Conservation (phyloP, 35 echinoderm and acorn worm genomes). For the Amphiura filiformis region DNA sequence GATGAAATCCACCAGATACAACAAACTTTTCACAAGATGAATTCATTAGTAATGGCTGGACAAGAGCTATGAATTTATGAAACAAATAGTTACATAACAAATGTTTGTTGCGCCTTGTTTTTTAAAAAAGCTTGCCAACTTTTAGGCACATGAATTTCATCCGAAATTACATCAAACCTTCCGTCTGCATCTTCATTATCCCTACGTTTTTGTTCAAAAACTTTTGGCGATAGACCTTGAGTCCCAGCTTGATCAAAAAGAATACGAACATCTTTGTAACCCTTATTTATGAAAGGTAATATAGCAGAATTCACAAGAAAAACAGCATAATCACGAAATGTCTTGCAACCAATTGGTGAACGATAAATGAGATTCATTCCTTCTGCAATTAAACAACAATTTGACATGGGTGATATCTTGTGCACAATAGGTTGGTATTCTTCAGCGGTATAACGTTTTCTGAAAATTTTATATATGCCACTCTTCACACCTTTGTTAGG, state of each 20-base stretch:
- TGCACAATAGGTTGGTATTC: neutral
- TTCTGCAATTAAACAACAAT: constrained; percentile 32
- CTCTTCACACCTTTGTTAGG: neutral
- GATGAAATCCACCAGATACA: constrained; percentile 21
- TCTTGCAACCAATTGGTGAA: constrained; percentile 10
- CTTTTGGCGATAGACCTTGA: constrained; percentile 32
- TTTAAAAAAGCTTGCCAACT: constrained; percentile 48
- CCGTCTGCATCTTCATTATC: constrained; percentile 14
- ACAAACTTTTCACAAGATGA: constrained; percentile 1
- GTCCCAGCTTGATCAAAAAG: constrained; percentile 36
- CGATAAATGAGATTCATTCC: constrained; percentile 35
- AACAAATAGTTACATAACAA: constrained; percentile 42
- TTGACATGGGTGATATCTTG: neutral
- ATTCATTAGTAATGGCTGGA: constrained; percentile 18
- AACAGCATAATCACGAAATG: constrained; percentile 41
- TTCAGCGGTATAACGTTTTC: neutral
- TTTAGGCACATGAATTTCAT: constrained; percentile 26
- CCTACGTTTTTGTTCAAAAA: neutral
- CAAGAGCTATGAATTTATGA: constrained; percentile 36
- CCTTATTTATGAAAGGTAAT: neutral
- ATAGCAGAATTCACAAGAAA: constrained; percentile 4
- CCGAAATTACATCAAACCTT: neutral
- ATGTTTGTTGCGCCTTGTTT: constrained; percentile 42
- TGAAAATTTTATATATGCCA: neutral
- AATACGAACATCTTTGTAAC: constrained; percentile 21